phyloP scores from a whole-genome alignment of 1,140 invertebrate species.

The Drosophila funebris region DNA sequence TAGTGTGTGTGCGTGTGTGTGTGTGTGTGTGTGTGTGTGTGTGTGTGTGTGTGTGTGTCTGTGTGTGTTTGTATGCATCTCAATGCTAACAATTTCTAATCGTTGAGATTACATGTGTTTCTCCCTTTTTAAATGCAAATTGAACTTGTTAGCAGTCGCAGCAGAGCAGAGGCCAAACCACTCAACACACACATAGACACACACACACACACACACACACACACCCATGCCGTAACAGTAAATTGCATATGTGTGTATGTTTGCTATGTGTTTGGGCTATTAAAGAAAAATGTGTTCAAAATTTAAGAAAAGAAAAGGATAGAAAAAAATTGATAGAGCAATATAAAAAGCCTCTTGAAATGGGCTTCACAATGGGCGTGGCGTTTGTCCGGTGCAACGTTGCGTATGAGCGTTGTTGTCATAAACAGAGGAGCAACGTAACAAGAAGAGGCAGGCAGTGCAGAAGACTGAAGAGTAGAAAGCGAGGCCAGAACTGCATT shows the following conservation, averaged over 20 bases:
- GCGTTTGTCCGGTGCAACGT: slow-evolving; percentile 35
- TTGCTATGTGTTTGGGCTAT: slow-evolving; percentile 7
- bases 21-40: neutral
- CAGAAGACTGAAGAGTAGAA: neutral
- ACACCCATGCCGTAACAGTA: neutral
- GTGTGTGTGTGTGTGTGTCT: slow-evolving; percentile 8
- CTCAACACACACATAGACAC: slow-evolving; percentile 35
- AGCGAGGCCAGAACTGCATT: slow-evolving; percentile 26
- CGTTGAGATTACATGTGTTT: slow-evolving; percentile 79
- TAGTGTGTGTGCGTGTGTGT: neutral
- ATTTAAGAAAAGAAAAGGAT: slow-evolving; percentile 17
- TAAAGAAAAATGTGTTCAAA: slow-evolving; percentile 38
- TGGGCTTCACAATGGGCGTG: slow-evolving; percentile 29
- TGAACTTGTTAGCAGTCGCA: slow-evolving; percentile 74
- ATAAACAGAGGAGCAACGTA: slow-evolving; percentile 43
- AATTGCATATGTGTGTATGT: neutral
- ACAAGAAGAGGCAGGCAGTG: neutral
- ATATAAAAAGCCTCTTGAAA: slow-evolving; percentile 26
- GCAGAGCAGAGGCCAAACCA: slow-evolving; percentile 57
- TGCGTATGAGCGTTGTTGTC: slow-evolving; percentile 46
- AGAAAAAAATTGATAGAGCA: neutral
- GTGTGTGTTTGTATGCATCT: slow-evolving; percentile 8
- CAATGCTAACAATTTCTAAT: slow-evolving; percentile 76
- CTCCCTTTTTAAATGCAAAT: slow-evolving; percentile 79
- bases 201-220: slow-evolving; percentile 2